Evolutionary conservation across 2,113 vertebrate species (phyloP), one percentile per base, ranked within the genome.

Genomic region (Ictidomys tridecemlineatus): DNA sequence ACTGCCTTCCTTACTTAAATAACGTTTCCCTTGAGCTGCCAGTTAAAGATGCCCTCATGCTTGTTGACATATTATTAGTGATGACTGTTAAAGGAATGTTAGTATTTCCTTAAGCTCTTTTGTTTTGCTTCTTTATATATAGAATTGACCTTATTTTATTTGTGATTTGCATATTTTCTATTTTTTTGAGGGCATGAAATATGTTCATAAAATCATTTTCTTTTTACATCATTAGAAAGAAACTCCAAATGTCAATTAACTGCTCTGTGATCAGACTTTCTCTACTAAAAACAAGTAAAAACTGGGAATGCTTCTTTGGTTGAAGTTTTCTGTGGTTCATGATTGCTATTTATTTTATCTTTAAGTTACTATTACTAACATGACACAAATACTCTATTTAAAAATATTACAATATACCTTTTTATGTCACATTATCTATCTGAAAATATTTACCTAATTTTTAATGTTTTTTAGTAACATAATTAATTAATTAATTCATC

Each of bases 51-150:
- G 72, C 82, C 74, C 48, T 97, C 72, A 69, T 96, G 53, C 53
- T 89, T 93, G n/a, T 67, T 89, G 69, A 86, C 61, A 53, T 37
- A 67, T 67, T 61, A 63, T 88, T 93, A 86, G 85, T 78, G 61
- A 94, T 89, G 61, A 85, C 42, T 79, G 58, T 56, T 93, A 88
- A 91, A 80, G 42, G 14, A 89, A 93, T 89, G 63, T 87, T 87
- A 20, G 24, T 89, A 77, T 73, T 89, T 92, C 30, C 12, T 91
- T 92, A 72, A 67, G 42, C 30, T 92, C 28, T 67, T 45, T 92
- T 95, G 63, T 92, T 96, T 95, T 96, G 17, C 34, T 85, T 88
- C 93, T 95, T 96, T 20, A 63, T 92, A 86, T 83, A 89, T 92
- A 51, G 78, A 32, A 48, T 84, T 77, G 63, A 73, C 48, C 53